Conservation (phyloP, 2,888 invertebrate species). For the Yponomeuta plumbellus region DNA sequence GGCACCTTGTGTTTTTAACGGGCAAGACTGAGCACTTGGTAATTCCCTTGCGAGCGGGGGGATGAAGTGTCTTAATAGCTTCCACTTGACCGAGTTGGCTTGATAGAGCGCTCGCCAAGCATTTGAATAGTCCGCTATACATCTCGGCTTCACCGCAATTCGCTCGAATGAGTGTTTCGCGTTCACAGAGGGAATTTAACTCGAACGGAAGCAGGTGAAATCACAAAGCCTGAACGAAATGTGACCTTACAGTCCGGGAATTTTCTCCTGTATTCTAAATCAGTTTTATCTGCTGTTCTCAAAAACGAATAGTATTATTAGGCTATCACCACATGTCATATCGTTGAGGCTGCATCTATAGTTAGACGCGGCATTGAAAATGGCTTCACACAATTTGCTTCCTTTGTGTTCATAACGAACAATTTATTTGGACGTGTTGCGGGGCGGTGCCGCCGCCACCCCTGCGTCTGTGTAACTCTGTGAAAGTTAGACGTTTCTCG, state of each 20-base stretch:
- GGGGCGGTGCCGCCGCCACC: conserved; percentile 1
- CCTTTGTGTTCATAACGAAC: background rate
- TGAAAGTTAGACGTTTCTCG: conserved; percentile 18
- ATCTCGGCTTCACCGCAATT: conserved; percentile 7
- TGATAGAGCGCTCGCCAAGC: background rate
- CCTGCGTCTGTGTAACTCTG: conserved; percentile 4
- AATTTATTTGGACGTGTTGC: conserved; percentile 5
- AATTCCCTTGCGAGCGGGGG: background rate
- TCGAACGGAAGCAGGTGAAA: background rate
- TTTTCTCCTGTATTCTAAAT: background rate
- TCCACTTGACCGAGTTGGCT: conserved; percentile 1
- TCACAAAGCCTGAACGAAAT: background rate
- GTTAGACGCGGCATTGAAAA: background rate
- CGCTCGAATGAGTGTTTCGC: background rate
- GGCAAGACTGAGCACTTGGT: conserved; percentile 20
- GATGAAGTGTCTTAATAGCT: background rate
- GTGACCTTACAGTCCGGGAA: no score
- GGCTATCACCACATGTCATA: background rate
- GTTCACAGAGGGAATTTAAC: background rate
- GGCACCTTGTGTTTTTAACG: conserved; percentile 49
- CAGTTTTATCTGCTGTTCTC: background rate
- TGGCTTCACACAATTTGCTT: background rate
- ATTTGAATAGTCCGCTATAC: background rate
- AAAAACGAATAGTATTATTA: background rate
- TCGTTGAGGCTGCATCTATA: background rate